These are phyloP conservation scores for Torymus aiolomorphi DNA, from an alignment of 2,888 invertebrate species.

Conservation along the genomic window DNA sequence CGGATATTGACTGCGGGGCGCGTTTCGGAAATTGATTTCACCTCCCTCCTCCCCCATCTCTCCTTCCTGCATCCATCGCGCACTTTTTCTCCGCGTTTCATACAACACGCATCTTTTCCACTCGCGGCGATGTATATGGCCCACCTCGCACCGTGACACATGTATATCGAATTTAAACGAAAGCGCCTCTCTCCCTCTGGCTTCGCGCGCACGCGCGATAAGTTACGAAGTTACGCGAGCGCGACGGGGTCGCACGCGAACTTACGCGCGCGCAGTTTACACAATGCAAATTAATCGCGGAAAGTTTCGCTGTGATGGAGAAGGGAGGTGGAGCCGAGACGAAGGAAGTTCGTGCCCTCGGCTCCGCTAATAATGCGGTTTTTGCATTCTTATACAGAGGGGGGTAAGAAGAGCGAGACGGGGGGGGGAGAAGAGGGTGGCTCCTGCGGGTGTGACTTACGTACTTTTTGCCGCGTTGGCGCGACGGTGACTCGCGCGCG, in stretches of 20 bases:
- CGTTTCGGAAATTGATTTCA: slow-evolving; percentile 52
- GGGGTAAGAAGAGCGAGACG: neutral
- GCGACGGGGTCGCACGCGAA: neutral
- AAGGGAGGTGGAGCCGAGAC: neutral
- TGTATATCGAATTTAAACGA: slow-evolving; percentile 31
- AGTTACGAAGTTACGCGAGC: slow-evolving; percentile 22
- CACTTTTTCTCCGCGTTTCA: too few relatives aligned
- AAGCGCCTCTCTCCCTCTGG: neutral
- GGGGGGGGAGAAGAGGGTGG: neutral
- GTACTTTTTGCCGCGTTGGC: neutral
- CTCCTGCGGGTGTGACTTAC: neutral
- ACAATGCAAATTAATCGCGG: slow-evolving; percentile 52
- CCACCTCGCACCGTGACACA: neutral
- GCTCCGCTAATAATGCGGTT: slow-evolving; percentile 22
- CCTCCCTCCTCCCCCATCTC: neutral
- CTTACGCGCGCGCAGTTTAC: slow-evolving; percentile 35
- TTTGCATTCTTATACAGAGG: slow-evolving; percentile 25
- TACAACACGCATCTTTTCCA: too few relatives aligned
- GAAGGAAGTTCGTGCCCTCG: too few relatives aligned
- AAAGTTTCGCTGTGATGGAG: slow-evolving; percentile 15
- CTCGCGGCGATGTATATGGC: too few relatives aligned
- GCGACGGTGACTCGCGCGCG: neutral
- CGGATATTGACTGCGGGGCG: slow-evolving; percentile 40
- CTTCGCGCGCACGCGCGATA: slow-evolving; percentile 4
- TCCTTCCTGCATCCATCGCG: neutral